Evolutionary conservation across 1,140 invertebrate species (phyloP).

Genomic region (Drosophila asahinai): DNA sequence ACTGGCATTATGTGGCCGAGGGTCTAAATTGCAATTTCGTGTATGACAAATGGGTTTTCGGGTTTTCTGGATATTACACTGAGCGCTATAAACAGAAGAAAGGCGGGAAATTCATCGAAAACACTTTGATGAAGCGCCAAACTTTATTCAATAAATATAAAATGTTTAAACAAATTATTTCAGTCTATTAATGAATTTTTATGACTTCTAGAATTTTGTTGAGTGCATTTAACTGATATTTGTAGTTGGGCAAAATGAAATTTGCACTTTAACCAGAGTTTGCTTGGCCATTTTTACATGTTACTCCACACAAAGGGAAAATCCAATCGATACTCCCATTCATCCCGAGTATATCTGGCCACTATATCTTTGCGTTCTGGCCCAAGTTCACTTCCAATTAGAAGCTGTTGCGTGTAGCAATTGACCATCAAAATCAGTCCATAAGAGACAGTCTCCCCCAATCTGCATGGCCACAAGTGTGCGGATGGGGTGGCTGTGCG

Average conservation of each 20-base stretch:
- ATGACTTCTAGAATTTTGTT: neutral
- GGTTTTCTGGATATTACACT: conserved; percentile 25
- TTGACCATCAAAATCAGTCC: conserved; percentile 76
- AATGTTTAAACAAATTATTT: no score
- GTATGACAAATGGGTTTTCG: conserved; percentile 64
- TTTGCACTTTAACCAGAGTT: conserved; percentile 9
- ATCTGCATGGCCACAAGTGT: conserved; percentile 36
- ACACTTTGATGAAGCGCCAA: no score
- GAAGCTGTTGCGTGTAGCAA: conserved; percentile 72
- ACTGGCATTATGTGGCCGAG: conserved; percentile 59
- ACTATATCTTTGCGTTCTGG: conserved; percentile 30
- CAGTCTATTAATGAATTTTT: neutral
- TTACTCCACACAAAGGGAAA: neutral
- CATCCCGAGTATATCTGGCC: conserved; percentile 5
- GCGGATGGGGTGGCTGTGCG: neutral
- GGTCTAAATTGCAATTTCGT: conserved; percentile 62
- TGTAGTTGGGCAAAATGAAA: conserved; percentile 5
- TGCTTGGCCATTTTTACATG: conserved; percentile 13
- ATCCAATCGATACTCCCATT: conserved; percentile 39
- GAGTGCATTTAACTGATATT: conserved; percentile 24
- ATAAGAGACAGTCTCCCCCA: conserved; percentile 38
- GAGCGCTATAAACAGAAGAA: neutral
- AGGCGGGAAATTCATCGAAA: no score
- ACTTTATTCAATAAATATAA: no score
- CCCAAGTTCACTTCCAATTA: conserved; percentile 68